Percentiles rank a stretch among this genome's conserved stretches.
phyloP scores from a whole-genome alignment of 2,888 invertebrate species.

The Thecophora atra region DNA sequence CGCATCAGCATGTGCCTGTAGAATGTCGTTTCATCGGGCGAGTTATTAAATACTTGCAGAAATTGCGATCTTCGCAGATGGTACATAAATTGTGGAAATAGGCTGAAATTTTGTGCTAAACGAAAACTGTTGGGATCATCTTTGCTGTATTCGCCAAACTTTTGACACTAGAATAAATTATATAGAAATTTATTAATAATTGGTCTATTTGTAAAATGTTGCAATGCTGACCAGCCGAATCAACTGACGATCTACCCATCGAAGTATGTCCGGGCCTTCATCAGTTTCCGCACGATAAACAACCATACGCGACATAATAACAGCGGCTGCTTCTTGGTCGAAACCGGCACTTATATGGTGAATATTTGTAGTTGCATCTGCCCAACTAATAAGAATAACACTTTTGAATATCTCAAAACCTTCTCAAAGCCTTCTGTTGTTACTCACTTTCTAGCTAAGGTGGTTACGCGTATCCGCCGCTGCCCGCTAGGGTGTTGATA shows the following conservation, averaged over 20 bases:
- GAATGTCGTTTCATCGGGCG: slow-evolving; percentile 98
- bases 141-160: slow-evolving; percentile 98
- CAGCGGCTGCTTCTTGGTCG: slow-evolving; percentile 98
- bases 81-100: slow-evolving; percentile 99
- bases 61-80: slow-evolving; percentile 98
- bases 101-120: slow-evolving; percentile 93
- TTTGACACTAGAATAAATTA: slow-evolving; percentile 87
- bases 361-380: slow-evolving; percentile 88
- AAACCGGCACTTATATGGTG: slow-evolving; percentile 94
- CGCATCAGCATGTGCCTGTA: slow-evolving; percentile 98
- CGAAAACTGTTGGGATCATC: slow-evolving; percentile 98
- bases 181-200: not conserved
- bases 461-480: slow-evolving; percentile 93
- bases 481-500: slow-evolving; percentile 98
- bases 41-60: slow-evolving; percentile 99
- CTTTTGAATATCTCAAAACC: not conserved
- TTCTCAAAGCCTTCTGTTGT: not conserved
- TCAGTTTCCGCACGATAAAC: slow-evolving; percentile 95
- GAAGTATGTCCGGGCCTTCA: slow-evolving; percentile 95
- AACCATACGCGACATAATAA: slow-evolving; percentile 95
- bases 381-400: slow-evolving; percentile 76
- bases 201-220: not conserved
- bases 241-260: slow-evolving; percentile 98
- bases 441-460: slow-evolving; percentile 90
- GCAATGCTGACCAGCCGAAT: slow-evolving; percentile 82